Evolutionary conservation across 30 jellyfish, hydroid and myxozoan species (phyloP).

Genomic region (Turritopsis dohrnii): DNA sequence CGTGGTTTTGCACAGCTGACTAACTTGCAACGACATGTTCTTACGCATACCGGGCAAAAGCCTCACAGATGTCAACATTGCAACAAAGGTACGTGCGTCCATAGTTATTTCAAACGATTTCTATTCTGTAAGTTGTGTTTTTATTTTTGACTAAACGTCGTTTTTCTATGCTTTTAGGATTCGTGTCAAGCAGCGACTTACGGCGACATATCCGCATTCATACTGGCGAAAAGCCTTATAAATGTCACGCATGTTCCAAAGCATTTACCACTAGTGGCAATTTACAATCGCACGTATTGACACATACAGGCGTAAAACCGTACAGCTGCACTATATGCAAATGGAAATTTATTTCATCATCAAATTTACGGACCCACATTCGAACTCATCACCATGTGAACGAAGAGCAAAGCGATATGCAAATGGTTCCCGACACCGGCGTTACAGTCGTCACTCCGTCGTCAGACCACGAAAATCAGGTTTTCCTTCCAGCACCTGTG

Average conservation of each 20-base stretch:
- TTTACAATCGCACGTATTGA: conserved; percentile 80
- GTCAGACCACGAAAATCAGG: conserved; percentile 15
- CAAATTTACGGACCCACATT: conserved; percentile 82
- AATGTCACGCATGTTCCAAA: conserved; percentile 92
- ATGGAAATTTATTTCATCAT: conserved; percentile 86
- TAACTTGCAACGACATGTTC: conserved; percentile 85
- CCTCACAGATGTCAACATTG: conserved; percentile 97
- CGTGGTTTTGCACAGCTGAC: conserved; percentile 97
- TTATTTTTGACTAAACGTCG: neutral
- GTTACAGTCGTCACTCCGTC: conserved; percentile 22
- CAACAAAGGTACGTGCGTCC: conserved; percentile 54
- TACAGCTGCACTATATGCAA: conserved; percentile 85
- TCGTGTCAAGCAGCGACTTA: conserved; percentile 88
- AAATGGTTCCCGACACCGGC: conserved; percentile 27
- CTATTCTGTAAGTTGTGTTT: neutral
- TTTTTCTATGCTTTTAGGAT: conserved; percentile 21
- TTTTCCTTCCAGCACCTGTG: conserved; percentile 20
- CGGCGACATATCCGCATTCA: conserved; percentile 95
- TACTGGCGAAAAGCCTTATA: conserved; percentile 97
- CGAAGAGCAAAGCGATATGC: conserved; percentile 30
- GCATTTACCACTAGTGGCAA: conserved; percentile 96
- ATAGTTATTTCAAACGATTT: neutral
- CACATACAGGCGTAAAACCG: conserved; percentile 98
- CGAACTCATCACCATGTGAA: conserved; percentile 83
- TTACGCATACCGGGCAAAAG: conserved; percentile 95